Conservation (phyloP, 2,888 invertebrate genomes). For the Isoperla grammatica region DNA sequence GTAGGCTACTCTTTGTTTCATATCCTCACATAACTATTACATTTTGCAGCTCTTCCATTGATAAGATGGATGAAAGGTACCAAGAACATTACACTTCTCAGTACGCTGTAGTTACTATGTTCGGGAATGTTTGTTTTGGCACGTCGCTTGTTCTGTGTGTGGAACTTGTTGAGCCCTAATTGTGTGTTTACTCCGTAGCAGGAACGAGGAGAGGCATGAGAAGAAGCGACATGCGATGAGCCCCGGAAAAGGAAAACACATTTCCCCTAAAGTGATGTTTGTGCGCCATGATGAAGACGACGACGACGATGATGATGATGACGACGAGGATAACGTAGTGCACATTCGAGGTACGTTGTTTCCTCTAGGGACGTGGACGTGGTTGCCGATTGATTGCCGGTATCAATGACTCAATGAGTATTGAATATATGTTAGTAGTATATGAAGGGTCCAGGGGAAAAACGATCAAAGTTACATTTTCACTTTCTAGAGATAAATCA, state of each 20-base stretch:
- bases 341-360: slow-evolving; percentile 23
- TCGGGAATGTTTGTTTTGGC: too few species aligned
- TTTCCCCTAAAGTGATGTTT: slow-evolving; percentile 30
- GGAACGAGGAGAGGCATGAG: slow-evolving; percentile 28
- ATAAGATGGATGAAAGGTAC: slow-evolving; percentile 15
- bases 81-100: too few species aligned
- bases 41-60: slow-evolving; percentile 8
- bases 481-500: too few species aligned
- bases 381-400: not conserved
- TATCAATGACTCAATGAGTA: too few species aligned
- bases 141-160: not conserved
- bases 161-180: not conserved
- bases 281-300: slow-evolving; percentile 27
- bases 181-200: slow-evolving; percentile 9
- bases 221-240: slow-evolving; percentile 29
- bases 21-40: not conserved
- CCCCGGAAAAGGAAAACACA: slow-evolving; percentile 25
- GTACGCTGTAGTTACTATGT: too few species aligned
- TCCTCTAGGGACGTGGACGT: not conserved
- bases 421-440: too few species aligned
- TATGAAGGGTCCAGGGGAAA: too few species aligned
- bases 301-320: slow-evolving; percentile 18
- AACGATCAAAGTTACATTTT: too few species aligned
- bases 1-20: not conserved
- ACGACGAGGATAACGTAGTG: slow-evolving; percentile 21